Conservation (phyloP, 2,797 vertebrate genomes). For the Ambastaia sidthimunki region DNA sequence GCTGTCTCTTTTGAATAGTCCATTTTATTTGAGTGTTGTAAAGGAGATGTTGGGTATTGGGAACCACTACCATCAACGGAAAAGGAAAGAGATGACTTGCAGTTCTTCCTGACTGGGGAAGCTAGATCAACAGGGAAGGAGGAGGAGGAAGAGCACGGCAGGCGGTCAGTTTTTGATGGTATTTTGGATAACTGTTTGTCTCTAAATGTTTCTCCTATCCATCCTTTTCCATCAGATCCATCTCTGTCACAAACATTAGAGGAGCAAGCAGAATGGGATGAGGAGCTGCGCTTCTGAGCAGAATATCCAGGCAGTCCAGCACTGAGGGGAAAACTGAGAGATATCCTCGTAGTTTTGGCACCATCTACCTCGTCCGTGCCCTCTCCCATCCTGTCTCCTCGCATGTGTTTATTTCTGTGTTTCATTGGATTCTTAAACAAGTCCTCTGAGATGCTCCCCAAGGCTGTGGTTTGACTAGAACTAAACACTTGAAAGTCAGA, state of each 20-base stretch:
- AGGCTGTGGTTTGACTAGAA: conserved; percentile 70
- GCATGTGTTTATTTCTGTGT: conserved; percentile 76
- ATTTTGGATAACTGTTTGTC: conserved; percentile 79
- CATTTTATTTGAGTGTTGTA: conserved; percentile 70
- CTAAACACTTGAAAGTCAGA: conserved; percentile 70
- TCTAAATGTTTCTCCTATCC: conserved; percentile 73
- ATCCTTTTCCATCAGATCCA: conserved; percentile 74
- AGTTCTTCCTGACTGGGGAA: conserved; percentile 77
- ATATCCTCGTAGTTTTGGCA: conserved; percentile 82
- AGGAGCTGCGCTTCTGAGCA: conserved; percentile 73
- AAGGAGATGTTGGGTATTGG: conserved; percentile 75
- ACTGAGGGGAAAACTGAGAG: conserved; percentile 80
- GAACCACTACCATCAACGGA: conserved; percentile 76
- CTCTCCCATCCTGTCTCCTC: conserved; percentile 73
- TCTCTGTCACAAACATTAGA: conserved; percentile 71
- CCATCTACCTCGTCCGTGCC: conserved; percentile 76
- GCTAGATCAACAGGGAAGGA: conserved; percentile 80
- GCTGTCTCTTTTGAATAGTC: conserved; percentile 70
- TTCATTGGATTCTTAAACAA: conserved; percentile 75
- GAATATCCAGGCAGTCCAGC: conserved; percentile 75
- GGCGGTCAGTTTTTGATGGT: conserved; percentile 76
- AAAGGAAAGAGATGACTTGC: conserved; percentile 78
- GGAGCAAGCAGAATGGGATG: conserved; percentile 72
- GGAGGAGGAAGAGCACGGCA: conserved; percentile 81
- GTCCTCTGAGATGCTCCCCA: conserved; percentile 74